Conservation (phyloP, 2,113 vertebrate genomes). For the Brevimyrus niger region DNA sequence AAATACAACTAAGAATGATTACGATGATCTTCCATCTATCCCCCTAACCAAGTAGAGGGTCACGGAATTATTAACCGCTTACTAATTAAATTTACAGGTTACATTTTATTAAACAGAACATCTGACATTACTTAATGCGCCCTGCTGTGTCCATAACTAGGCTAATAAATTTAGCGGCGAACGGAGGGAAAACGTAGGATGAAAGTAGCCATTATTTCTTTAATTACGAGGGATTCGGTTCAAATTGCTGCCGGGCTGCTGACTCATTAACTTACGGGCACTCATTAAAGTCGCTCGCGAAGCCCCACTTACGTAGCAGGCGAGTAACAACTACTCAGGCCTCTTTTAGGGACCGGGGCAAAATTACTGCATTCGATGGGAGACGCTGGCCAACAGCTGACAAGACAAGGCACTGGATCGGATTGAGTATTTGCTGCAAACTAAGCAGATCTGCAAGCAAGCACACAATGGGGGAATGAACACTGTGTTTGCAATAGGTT, state of each 20-base stretch:
- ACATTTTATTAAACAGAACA: neutral
- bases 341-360: neutral
- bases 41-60: neutral
- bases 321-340: neutral
- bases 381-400: neutral
- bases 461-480: neutral
- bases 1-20: neutral
- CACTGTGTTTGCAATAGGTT: neutral
- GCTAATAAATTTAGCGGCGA: neutral
- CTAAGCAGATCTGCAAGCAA: neutral
- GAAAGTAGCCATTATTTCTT: neutral
- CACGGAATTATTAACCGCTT: neutral
- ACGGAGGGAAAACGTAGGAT: neutral
- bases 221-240: constrained; percentile 25
- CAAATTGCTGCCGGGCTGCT: constrained; percentile 19
- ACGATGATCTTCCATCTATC: neutral
- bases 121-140: constrained; percentile 5
- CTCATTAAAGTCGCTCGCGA: constrained; percentile 21
- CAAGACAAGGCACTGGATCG: neutral
- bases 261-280: constrained; percentile 11
- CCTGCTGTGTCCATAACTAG: constrained; percentile 3
- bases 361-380: neutral
- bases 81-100: neutral
- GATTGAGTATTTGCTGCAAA: neutral
- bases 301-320: neutral